phyloP scores from a whole-genome alignment of 2,888 invertebrate species.

The Phrixothrix hirtus region DNA sequence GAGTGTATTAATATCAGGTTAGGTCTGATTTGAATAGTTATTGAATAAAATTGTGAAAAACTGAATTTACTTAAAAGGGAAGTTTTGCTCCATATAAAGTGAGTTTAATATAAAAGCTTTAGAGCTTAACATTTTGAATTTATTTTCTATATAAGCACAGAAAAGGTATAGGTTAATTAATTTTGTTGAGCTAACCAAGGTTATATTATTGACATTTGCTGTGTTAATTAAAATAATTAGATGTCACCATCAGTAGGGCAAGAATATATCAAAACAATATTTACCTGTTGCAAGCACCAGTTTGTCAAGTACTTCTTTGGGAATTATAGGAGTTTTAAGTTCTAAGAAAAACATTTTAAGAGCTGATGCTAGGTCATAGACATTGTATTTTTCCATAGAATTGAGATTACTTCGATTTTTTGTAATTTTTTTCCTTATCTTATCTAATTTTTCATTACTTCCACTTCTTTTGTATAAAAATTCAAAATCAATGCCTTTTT shows the following conservation, averaged over 20 bases:
- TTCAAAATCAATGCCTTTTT: conserved; percentile 67
- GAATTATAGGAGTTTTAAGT: conserved; percentile 83
- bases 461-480: conserved; percentile 82
- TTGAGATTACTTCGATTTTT: conserved; percentile 39
- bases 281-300: conserved; percentile 72
- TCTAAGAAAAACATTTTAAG: conserved; percentile 92
- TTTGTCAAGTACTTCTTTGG: conserved; percentile 58
- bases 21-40: no score
- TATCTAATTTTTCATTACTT: conserved; percentile 64
- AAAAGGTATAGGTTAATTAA: no score
- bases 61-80: no score
- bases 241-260: no score
- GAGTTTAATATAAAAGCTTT: no score
- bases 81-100: no score
- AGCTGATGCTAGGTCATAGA: conserved; percentile 87
- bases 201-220: no score
- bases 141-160: no score
- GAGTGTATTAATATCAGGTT: no score
- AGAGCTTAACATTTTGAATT: no score
- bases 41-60: no score
- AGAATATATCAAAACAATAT: conserved; percentile 44
- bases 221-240: no score
- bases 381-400: conserved; percentile 57
- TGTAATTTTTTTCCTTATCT: conserved; percentile 44
- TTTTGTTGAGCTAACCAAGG: background rate